These are phyloP conservation scores for Cherax quadricarinatus DNA, from an alignment of 1,140 invertebrate species.

Conservation along the genomic window DNA sequence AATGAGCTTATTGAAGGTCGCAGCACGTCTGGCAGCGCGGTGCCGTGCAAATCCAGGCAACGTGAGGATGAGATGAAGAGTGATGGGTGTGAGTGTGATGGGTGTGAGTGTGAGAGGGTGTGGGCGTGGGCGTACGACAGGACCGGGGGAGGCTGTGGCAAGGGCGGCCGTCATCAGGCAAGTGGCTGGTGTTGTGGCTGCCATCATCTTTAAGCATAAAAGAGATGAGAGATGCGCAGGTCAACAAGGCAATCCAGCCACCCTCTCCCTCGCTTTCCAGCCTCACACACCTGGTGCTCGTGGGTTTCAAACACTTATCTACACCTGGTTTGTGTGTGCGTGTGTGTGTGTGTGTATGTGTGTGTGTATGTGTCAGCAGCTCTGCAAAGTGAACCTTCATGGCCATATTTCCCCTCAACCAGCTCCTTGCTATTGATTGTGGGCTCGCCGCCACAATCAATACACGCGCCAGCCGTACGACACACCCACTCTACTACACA, in stretches of 20 bases:
- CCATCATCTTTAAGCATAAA: slow-evolving; percentile 18
- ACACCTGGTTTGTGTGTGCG: too few species aligned
- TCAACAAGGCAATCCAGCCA: too few species aligned
- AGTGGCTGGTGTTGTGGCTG: neutral
- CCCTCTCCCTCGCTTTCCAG: neutral
- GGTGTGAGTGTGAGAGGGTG: neutral
- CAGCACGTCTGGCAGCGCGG: too few species aligned
- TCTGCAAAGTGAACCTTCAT: neutral
- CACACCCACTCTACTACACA: too few species aligned
- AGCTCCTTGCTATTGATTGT: slow-evolving; percentile 24
- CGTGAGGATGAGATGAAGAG: too few species aligned
- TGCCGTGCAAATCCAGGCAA: too few species aligned
- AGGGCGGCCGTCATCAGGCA: neutral
- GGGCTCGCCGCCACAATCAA: slow-evolving; percentile 29
- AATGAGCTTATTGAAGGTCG: too few species aligned
- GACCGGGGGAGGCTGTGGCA: neutral
- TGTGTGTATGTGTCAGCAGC: neutral
- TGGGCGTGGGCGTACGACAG: too few species aligned
- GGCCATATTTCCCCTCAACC: neutral
- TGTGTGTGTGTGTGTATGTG: too few species aligned
- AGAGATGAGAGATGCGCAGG: neutral
- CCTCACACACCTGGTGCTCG: neutral
- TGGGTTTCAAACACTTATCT: neutral
- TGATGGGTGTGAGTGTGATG: neutral
- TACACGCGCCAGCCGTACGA: slow-evolving; percentile 28